These are phyloP conservation scores for Oligia fasciuncula DNA, from an alignment of 2,888 invertebrate species.

Conservation along the genomic window DNA sequence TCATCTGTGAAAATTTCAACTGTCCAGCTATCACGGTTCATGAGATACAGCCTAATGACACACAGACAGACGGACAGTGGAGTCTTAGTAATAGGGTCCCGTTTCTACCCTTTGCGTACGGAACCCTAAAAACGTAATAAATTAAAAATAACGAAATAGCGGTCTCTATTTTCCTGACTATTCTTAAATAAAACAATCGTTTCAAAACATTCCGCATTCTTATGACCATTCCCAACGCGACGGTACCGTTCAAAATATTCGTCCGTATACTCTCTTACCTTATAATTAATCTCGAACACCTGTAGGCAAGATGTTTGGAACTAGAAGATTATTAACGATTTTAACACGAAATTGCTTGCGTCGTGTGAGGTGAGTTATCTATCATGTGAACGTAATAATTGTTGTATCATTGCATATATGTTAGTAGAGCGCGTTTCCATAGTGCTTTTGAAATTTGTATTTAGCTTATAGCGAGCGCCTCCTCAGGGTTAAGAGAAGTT, in stretches of 20 bases:
- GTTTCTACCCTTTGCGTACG: no score
- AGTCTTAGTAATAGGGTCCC: no score
- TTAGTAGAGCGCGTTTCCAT: constrained; percentile 17
- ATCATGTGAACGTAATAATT: constrained; percentile 27
- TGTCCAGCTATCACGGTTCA: no score
- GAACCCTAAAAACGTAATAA: no score
- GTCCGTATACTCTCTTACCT: constrained; percentile 8
- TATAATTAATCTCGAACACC: constrained; percentile 46
- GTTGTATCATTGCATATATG: constrained; percentile 28
- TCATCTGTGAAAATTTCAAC: no score
- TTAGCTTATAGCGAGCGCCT: not conserved
- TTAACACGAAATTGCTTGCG: constrained; percentile 32
- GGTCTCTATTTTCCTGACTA: no score
- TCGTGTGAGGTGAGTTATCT: constrained; percentile 5
- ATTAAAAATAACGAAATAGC: no score
- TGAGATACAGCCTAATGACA: no score
- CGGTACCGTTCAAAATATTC: not conserved
- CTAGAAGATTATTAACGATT: constrained; percentile 44
- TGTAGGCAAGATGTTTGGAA: constrained; percentile 39
- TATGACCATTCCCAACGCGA: not conserved
- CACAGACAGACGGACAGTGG: no score
- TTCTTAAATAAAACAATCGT: no score
- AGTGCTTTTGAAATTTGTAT: not conserved
- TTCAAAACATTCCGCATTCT: no score
- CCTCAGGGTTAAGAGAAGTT: not conserved